Conservation (phyloP, 2,888 invertebrate genomes). For the Acrobasis suavella region DNA sequence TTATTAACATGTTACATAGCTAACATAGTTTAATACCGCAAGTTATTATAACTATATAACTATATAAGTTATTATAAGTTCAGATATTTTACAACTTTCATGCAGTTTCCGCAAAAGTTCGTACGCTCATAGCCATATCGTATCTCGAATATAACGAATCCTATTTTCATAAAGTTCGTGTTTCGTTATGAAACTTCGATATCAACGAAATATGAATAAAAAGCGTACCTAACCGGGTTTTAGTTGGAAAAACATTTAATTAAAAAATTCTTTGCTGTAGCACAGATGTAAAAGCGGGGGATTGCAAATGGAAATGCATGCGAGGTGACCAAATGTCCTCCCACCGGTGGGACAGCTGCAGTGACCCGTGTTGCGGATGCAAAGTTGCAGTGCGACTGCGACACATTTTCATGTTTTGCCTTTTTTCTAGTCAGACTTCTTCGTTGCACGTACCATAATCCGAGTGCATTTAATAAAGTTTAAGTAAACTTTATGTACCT, state of each 20-base stretch:
- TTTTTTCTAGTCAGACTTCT: too few relatives aligned
- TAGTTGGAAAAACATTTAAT: neutral
- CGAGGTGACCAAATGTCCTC: slow-evolving; percentile 8
- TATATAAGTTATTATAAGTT: too few relatives aligned
- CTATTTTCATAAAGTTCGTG: neutral
- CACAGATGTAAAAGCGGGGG: neutral
- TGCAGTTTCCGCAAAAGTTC: neutral
- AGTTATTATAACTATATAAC: too few relatives aligned
- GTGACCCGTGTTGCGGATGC: slow-evolving; percentile 5
- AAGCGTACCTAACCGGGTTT: neutral
- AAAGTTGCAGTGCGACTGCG: neutral
- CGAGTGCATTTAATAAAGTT: too few relatives aligned
- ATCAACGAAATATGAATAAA: neutral
- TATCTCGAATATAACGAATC: neutral
- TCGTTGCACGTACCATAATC: too few relatives aligned
- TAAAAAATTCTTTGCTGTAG: neutral
- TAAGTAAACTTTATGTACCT: too few relatives aligned
- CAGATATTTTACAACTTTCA: too few relatives aligned
- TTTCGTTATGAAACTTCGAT: neutral
- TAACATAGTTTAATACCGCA: too few relatives aligned
- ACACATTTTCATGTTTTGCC: slow-evolving; percentile 10
- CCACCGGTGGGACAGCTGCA: slow-evolving; percentile 3
- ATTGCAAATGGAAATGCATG: neutral
- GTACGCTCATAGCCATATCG: neutral
- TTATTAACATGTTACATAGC: too few relatives aligned